Base-by-base conservation (phyloP, 2,888 invertebrate genomes). In the Euclidia mi region DNA sequence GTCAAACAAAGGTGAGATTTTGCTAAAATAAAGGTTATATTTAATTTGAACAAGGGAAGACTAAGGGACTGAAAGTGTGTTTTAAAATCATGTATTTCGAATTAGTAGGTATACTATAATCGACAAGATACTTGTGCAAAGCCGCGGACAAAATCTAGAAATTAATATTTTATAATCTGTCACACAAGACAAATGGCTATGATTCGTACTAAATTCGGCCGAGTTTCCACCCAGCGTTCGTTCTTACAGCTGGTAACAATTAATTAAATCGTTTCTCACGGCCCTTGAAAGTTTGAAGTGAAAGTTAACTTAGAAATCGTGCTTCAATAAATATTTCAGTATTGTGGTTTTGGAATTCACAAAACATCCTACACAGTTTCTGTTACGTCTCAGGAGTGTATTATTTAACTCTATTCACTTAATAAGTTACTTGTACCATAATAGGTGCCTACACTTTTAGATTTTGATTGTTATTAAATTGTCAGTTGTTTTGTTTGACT, bases 261-360 rank as follows among this genome's bases (percentile, higher is more conserved):
- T 37, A 50, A 56, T 51, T 49, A 59, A 59, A 48, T 63, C 45
- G 50, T 46, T 58, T 38, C 40, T 38, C 32, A 28, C 49, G 44
- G 52, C 43, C 49, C 42, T 63, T 47, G 40, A 31, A 64, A 70
- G 46, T 72, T 70, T 17, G n/a, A 37, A 29, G 43, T 20, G 35
- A 63, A 63, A 69, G 64, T 72, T 42, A 3, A 34, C 56, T 59
- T 42, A 53, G 59, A 70, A 72, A 64, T 68, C 57, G 53, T 72
- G 56, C 73, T 70, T 57, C 59, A 50, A 64, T 68, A 64, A 64
- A 68, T 68, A 72, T 68, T 72, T 57, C 49, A 59, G 69, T 42
- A 56, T 49, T 56, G 34, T 71, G 48, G 50, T 48, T 72, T 49
- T n/a, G 52, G 14, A 59, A 64, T 64, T 68, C 47, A 28, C 42